phyloP scores from a whole-genome alignment of 1,140 invertebrate genomes.

The Papilio dardanus region DNA sequence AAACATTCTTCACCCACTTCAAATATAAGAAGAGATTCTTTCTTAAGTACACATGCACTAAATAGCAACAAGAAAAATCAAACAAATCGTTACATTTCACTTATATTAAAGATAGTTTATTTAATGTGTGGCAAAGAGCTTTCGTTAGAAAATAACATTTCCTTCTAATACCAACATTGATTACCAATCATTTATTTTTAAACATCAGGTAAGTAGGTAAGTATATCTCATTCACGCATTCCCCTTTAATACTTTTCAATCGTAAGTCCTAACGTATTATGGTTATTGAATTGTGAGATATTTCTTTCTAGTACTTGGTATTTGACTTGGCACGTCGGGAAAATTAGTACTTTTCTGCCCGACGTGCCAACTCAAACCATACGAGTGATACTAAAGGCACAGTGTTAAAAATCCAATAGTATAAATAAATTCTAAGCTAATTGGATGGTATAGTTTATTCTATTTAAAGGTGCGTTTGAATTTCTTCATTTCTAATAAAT shows the following conservation, averaged over 20 bases:
- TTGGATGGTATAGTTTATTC: background rate
- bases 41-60: constrained; percentile 34
- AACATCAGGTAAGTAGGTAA: too few species aligned
- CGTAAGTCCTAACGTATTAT: too few species aligned
- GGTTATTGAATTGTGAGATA: too few species aligned
- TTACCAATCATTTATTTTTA: too few species aligned
- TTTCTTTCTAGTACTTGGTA: too few species aligned
- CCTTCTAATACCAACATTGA: too few species aligned
- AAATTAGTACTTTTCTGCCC: background rate
- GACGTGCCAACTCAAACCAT: background rate
- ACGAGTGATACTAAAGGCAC: background rate
- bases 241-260: too few species aligned
- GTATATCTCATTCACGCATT: too few species aligned
- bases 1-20: constrained; percentile 26
- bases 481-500: constrained; percentile 12
- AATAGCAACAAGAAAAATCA: constrained; percentile 32
- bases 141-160: background rate
- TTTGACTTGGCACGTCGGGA: background rate
- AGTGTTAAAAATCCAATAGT: background rate
- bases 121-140: background rate
- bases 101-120: background rate
- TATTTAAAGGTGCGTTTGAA: constrained; percentile 20
- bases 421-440: background rate
- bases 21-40: constrained; percentile 34
- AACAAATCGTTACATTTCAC: constrained; percentile 22